Percentiles rank a stretch among this genome's conserved stretches.
These are phyloP conservation scores for Sweltsa coloradensis DNA, from an alignment of 1,140 invertebrate species.

Conservation along the genomic window DNA sequence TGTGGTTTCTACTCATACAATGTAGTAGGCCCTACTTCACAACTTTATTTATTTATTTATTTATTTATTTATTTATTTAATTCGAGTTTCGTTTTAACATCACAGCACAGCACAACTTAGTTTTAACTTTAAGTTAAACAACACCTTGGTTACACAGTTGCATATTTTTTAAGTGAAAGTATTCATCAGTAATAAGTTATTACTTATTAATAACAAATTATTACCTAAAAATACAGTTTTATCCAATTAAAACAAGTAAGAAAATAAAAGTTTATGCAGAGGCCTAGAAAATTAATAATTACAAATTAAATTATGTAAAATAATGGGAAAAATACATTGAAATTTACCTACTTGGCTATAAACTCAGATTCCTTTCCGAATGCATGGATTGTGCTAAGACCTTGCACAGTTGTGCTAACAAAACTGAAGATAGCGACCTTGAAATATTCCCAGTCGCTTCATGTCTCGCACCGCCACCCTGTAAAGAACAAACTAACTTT, in stretches of 20 bases:
- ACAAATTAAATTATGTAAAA: neutral
- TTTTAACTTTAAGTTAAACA: too few relatives aligned
- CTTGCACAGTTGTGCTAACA: constrained; percentile 46
- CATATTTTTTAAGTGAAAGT: too few relatives aligned
- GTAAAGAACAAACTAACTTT: constrained; percentile 17
- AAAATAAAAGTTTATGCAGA: neutral
- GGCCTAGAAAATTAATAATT: constrained; percentile 32
- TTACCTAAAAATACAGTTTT: neutral
- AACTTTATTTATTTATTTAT: too few relatives aligned
- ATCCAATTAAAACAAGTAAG: neutral
- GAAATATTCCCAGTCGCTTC: constrained; percentile 45
- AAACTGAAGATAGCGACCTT: constrained; percentile 49
- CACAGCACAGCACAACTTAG: too few relatives aligned
- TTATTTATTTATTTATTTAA: too few relatives aligned
- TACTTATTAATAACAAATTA: too few relatives aligned
- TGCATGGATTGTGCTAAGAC: constrained; percentile 50
- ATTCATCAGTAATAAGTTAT: too few relatives aligned
- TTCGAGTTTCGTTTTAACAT: too few relatives aligned
- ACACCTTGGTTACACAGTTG: too few relatives aligned
- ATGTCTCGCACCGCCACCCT: constrained; percentile 42
- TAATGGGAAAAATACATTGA: constrained; percentile 6
- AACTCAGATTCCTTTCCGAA: constrained; percentile 42
- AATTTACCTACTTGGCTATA: constrained; percentile 27
- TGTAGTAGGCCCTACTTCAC: too few relatives aligned
- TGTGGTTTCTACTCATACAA: too few relatives aligned